Conservation (phyloP, 2,797 vertebrate genomes). For the Zalophus californianus region DNA sequence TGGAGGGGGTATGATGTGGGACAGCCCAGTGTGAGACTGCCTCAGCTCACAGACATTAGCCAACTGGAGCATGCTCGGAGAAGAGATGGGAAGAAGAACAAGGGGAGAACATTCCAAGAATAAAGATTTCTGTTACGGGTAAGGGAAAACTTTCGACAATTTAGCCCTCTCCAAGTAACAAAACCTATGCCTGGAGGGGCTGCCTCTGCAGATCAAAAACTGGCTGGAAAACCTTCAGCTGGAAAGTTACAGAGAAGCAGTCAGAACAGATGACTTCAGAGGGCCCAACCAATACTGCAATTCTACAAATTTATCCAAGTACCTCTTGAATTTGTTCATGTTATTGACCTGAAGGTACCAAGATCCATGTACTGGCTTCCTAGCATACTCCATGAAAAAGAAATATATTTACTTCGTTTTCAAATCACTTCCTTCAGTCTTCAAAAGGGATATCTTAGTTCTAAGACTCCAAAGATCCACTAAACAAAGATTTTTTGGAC, state of each 20-base stretch:
- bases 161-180: not conserved
- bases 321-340: not conserved
- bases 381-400: not conserved
- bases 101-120: not conserved
- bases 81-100: not conserved
- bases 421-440: not conserved
- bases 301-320: not conserved
- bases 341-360: not conserved
- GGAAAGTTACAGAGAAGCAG: not conserved
- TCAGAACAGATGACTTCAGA: not conserved
- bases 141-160: not conserved
- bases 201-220: not conserved
- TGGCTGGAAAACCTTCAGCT: not conserved
- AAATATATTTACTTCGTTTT: slow-evolving; percentile 6
- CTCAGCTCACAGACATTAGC: not conserved
- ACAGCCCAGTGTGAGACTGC: not conserved
- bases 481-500: not conserved
- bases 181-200: not conserved
- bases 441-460: not conserved
- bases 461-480: not conserved
- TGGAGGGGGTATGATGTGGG: not conserved
- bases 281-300: not conserved
- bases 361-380: not conserved
- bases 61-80: not conserved
- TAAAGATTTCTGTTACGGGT: not conserved